phyloP scores from a whole-genome alignment of 1,140 invertebrate species.

The Odontomachus brunneus region DNA sequence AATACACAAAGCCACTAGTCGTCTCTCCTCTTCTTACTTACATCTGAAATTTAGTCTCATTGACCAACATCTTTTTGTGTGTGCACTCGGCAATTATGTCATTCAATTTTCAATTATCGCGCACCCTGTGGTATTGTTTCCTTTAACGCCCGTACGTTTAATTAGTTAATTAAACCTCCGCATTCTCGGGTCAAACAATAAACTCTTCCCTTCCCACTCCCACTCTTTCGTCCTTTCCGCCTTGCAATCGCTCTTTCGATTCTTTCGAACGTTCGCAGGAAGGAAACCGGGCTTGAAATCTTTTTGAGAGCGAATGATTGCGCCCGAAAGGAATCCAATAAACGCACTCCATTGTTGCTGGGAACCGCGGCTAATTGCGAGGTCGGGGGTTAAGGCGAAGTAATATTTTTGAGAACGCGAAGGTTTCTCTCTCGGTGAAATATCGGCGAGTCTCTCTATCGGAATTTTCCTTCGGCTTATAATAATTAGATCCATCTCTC shows the following conservation, averaged over 20 bases:
- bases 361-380: conserved; percentile 67
- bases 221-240: background rate
- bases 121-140: background rate
- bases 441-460: conserved; percentile 22
- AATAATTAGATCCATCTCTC: conserved; percentile 26
- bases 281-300: conserved; percentile 57
- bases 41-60: no score
- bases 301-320: conserved; percentile 66
- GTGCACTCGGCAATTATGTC: background rate
- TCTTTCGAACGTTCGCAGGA: conserved; percentile 38
- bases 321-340: conserved; percentile 70
- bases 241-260: conserved; percentile 42
- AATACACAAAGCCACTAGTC: no score
- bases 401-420: conserved; percentile 46
- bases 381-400: conserved; percentile 47
- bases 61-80: no score
- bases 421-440: conserved; percentile 34
- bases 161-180: conserved; percentile 47
- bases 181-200: conserved; percentile 29
- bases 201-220: background rate
- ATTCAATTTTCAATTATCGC: background rate
- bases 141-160: conserved; percentile 8
- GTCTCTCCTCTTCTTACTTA: no score
- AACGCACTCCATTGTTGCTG: conserved; percentile 70
- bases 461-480: conserved; percentile 32